phyloP scores from a whole-genome alignment of 2,888 invertebrate genomes.

The Agrotis exclamationis region DNA sequence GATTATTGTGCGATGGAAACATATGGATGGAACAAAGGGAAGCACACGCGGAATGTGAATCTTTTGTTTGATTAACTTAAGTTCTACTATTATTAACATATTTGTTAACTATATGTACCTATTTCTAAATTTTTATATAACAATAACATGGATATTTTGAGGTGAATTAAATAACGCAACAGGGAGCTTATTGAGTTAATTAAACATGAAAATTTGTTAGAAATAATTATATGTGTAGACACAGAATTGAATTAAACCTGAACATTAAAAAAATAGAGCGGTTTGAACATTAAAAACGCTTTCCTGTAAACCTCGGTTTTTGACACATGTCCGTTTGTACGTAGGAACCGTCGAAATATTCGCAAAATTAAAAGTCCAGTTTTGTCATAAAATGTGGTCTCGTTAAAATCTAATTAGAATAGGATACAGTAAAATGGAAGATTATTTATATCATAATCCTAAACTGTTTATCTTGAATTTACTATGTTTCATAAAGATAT shows the following conservation, averaged over 20 bases:
- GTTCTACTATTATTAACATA: background rate
- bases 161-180: background rate
- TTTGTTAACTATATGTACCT: too few relatives aligned
- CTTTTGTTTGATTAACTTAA: constrained; percentile 4
- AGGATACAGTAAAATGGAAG: too few relatives aligned
- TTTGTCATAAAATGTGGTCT: background rate
- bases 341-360: too few relatives aligned
- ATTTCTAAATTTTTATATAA: background rate
- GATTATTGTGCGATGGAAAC: constrained; percentile 21
- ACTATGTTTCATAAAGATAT: background rate
- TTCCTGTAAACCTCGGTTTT: too few relatives aligned
- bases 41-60: background rate
- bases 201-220: background rate
- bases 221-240: too few relatives aligned
- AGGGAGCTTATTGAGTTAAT: background rate
- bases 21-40: constrained; percentile 20
- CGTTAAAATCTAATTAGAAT: background rate
- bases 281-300: too few relatives aligned
- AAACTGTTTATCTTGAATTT: background rate
- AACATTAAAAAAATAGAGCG: too few relatives aligned
- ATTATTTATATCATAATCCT: too few relatives aligned
- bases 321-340: too few relatives aligned
- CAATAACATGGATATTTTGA: background rate
- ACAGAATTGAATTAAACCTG: too few relatives aligned
- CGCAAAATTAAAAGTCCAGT: background rate